Conservation (phyloP, 2,797 vertebrate species). For the Xyrichtys novacula region DNA sequence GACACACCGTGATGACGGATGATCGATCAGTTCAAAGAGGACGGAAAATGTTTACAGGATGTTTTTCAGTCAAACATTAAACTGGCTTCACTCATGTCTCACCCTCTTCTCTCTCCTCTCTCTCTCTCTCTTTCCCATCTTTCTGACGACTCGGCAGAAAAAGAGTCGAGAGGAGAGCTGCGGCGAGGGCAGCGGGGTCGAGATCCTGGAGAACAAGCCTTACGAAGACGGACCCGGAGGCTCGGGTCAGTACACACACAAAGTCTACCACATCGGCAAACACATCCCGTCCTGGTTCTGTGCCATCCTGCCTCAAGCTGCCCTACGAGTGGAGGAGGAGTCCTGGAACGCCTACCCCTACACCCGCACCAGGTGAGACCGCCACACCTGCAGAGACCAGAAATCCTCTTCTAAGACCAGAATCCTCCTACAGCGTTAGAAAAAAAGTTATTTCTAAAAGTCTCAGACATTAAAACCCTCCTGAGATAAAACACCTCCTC, state of each 20-base stretch:
- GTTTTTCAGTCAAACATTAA: no score
- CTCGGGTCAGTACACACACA: slow-evolving; percentile 96
- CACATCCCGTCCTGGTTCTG: slow-evolving; percentile 99
- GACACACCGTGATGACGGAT: no score
- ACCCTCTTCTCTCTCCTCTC: not conserved
- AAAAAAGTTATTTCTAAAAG: not conserved
- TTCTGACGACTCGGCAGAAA: slow-evolving; percentile 85
- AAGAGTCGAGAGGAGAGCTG: slow-evolving; percentile 98
- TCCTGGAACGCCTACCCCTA: slow-evolving; percentile 98
- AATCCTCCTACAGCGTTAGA: no score
- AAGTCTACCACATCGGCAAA: slow-evolving; percentile 98
- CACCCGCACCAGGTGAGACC: slow-evolving; percentile 90
- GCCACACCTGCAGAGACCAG: no score
- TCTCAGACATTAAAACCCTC: not conserved
- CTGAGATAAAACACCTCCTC: slow-evolving; percentile 1
- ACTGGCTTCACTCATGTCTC: no score
- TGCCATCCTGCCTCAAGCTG: slow-evolving; percentile 94
- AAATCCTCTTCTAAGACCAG: no score
- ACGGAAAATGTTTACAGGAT: no score
- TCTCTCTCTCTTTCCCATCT: not conserved
- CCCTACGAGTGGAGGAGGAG: slow-evolving; percentile 94
- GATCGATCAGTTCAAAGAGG: no score
- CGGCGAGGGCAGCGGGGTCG: slow-evolving; percentile 97
- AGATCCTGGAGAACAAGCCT: slow-evolving; percentile 97
- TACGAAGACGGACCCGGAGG: slow-evolving; percentile 95